These are phyloP conservation scores for Gadus chalcogrammus DNA, from an alignment of 2,113 vertebrate species.

Conservation along the genomic window DNA sequence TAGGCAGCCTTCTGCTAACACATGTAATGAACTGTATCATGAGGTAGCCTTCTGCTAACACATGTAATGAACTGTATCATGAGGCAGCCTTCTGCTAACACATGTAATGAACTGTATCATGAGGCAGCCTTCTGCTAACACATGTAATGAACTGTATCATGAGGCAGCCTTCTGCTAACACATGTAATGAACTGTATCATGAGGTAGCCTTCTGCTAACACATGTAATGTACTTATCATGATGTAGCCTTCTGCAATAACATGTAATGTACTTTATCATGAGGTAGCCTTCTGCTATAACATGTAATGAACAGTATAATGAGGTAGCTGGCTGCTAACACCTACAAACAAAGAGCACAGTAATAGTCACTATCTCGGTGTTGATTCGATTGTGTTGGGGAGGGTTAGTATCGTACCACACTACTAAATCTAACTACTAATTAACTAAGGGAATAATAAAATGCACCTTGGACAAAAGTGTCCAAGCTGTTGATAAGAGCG, in stretches of 20 bases:
- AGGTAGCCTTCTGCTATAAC: conserved; percentile 94
- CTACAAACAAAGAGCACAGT: conserved; percentile 54
- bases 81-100: too few relatives aligned
- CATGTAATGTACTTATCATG: conserved; percentile 32
- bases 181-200: conserved; percentile 75
- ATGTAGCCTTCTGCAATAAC: too few relatives aligned
- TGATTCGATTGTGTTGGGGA: too few relatives aligned
- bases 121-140: conserved; percentile 95
- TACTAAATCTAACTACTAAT: too few relatives aligned
- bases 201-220: conserved; percentile 96
- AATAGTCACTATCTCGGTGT: too few relatives aligned
- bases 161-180: too few relatives aligned
- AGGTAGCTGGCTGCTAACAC: conserved; percentile 82
- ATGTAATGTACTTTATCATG: conserved; percentile 75
- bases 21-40: conserved; percentile 75
- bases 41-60: conserved; percentile 96
- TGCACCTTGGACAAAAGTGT: too few relatives aligned
- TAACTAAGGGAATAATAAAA: too few relatives aligned
- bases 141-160: conserved; percentile 31
- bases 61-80: conserved; percentile 33
- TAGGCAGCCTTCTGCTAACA: too few relatives aligned
- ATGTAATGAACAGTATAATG: too few relatives aligned
- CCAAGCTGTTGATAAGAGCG: too few relatives aligned
- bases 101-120: conserved; percentile 75
- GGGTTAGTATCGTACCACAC: too few relatives aligned